Conservation (phyloP, 2,797 vertebrate genomes). For the Anniella stebbinsi region DNA sequence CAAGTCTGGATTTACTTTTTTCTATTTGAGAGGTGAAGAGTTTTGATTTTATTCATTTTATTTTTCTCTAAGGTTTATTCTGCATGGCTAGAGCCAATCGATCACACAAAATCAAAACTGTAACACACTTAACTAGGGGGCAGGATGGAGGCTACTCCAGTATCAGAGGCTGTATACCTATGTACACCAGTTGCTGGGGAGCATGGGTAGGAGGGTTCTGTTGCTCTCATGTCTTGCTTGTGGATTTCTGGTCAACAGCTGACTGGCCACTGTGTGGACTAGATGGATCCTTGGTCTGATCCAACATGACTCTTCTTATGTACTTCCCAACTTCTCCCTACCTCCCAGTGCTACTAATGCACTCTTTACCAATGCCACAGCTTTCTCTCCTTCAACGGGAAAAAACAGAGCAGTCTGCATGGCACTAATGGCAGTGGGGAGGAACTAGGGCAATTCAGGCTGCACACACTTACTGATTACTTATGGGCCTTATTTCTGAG, state of each 20-base stretch:
- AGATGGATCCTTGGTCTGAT: no score
- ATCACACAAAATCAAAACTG: neutral
- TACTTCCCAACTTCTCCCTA: neutral
- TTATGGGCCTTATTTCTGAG: neutral
- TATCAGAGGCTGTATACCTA: no score
- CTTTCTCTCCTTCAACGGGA: neutral
- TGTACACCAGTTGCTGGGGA: no score
- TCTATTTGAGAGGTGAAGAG: constrained; percentile 80
- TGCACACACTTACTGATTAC: neutral
- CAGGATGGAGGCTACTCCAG: neutral
- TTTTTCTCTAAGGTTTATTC: neutral
- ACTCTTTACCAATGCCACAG: neutral
- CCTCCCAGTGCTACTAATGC: neutral
- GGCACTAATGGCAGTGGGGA: neutral
- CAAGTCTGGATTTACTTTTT: constrained; percentile 98
- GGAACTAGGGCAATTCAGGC: neutral
- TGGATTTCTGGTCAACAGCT: no score
- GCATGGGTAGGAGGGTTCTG: no score
- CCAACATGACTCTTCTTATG: no score
- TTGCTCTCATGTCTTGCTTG: no score
- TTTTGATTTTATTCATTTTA: neutral
- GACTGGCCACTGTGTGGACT: no score
- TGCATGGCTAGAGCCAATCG: neutral
- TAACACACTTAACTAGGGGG: neutral
- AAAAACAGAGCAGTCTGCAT: neutral